Percentiles rank a stretch among this genome's conserved stretches.
These are phyloP conservation scores for Drosophila littoralis DNA, from an alignment of 1,140 invertebrate genomes.

Conservation along the genomic window DNA sequence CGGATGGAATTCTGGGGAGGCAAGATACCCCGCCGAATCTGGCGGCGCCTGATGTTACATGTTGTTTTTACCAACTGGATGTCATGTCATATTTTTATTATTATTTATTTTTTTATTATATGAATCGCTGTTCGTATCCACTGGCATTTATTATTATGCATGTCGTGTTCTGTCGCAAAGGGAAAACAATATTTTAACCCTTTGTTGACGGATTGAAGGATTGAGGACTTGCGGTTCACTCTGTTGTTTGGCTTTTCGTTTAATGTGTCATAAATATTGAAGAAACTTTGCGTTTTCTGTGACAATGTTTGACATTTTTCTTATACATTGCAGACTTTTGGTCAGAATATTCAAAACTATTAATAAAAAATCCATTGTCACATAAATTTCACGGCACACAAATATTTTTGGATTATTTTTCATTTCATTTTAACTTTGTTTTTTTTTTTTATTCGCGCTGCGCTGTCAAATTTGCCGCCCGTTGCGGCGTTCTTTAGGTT, in stretches of 20 bases:
- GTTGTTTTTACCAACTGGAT: slow-evolving; percentile 34
- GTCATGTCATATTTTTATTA: slow-evolving; percentile 40
- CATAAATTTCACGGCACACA: slow-evolving; percentile 14
- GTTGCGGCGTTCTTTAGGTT: slow-evolving; percentile 17
- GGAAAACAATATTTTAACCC: slow-evolving; percentile 66
- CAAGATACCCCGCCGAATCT: background rate
- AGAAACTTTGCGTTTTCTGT: slow-evolving; percentile 33
- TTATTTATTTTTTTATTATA: slow-evolving; percentile 65
- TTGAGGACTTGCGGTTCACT: background rate
- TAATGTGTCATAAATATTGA: slow-evolving; percentile 66
- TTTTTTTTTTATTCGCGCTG: background rate
- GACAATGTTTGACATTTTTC: slow-evolving; percentile 2
- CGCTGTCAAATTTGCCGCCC: slow-evolving; percentile 36
- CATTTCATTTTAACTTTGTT: slow-evolving; percentile 2
- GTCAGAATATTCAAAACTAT: slow-evolving; percentile 33
- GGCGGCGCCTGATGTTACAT: slow-evolving; percentile 26
- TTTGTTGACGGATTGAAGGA: slow-evolving; percentile 16
- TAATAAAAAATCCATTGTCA: slow-evolving; percentile 38
- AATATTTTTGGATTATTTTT: background rate
- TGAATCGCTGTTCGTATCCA: slow-evolving; percentile 50
- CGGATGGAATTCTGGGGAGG: background rate
- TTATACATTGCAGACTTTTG: background rate
- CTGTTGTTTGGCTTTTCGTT: slow-evolving; percentile 25
- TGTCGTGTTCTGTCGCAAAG: slow-evolving; percentile 61
- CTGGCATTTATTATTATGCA: slow-evolving; percentile 71